These are phyloP conservation scores for Saturnia japonica DNA, from an alignment of 2,888 invertebrate species.

Conservation along the genomic window DNA sequence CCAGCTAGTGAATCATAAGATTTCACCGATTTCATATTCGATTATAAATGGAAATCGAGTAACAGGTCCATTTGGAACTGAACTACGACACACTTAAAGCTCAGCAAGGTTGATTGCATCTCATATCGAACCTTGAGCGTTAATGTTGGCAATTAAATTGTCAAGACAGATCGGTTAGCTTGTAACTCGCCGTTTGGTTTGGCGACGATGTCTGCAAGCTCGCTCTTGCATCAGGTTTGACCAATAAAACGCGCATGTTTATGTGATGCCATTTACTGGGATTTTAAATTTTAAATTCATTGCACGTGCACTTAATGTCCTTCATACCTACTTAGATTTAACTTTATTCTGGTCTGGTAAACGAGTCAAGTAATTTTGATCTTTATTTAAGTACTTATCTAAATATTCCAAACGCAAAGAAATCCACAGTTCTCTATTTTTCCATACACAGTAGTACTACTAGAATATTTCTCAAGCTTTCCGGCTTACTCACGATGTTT, in stretches of 20 bases:
- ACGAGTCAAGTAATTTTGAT: background rate
- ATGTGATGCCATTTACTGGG: background rate
- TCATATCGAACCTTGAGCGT: constrained; percentile 31
- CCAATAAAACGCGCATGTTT: constrained; percentile 4
- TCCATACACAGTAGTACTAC: too few relatives aligned
- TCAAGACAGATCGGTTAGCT: constrained; percentile 27
- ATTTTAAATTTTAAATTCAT: constrained; percentile 12
- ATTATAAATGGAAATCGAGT: background rate
- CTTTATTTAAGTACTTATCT: background rate
- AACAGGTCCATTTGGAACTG: constrained; percentile 22
- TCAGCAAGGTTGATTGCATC: constrained; percentile 21
- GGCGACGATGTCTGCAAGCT: constrained; percentile 18
- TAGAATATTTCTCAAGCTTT: too few relatives aligned
- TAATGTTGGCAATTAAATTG: constrained; percentile 32
- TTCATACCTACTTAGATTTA: background rate
- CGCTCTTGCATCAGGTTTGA: constrained; percentile 20
- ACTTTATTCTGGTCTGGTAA: constrained; percentile 5
- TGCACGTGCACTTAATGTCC: constrained; percentile 1
- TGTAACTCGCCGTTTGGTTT: background rate
- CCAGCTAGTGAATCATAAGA: too few relatives aligned
- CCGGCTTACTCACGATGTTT: too few relatives aligned
- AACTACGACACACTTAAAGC: constrained; percentile 8
- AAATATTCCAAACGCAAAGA: too few relatives aligned
- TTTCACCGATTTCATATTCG: background rate
- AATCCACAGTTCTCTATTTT: too few relatives aligned